Percentiles rank a stretch among this genome's conserved stretches.
These are phyloP conservation scores for Pseudochromis fuscus DNA, from an alignment of 2,797 vertebrate genomes.

Conservation along the genomic window DNA sequence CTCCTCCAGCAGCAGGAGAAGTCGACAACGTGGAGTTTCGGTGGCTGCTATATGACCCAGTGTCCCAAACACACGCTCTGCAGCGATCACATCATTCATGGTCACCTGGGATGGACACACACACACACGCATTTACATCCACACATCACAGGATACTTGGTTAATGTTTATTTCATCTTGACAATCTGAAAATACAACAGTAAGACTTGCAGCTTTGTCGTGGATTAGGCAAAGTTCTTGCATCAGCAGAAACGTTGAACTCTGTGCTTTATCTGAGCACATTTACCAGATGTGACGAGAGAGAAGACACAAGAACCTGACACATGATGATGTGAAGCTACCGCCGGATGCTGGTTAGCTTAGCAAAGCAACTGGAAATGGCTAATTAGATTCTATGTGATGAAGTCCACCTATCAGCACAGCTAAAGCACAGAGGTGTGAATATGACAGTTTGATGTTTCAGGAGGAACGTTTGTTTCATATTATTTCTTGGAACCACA, in stretches of 20 bases:
- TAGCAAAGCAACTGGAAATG: not conserved
- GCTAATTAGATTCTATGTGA: not conserved
- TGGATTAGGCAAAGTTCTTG: not conserved
- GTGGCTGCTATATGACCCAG: slow-evolving; percentile 93
- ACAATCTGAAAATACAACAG: not conserved
- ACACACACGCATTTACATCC: slow-evolving; percentile 24
- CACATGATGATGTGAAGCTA: not conserved
- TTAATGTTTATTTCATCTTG: not conserved
- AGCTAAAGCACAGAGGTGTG: not conserved
- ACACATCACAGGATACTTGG: not conserved
- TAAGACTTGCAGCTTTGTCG: slow-evolving; percentile 4
- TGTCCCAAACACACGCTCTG: slow-evolving; percentile 93
- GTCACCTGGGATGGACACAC: slow-evolving; percentile 86
- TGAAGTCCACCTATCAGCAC: not conserved
- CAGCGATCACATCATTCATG: slow-evolving; percentile 91
- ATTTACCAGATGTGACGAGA: not conserved
- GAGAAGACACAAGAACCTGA: slow-evolving; percentile 4
- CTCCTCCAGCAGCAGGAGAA: slow-evolving; percentile 92
- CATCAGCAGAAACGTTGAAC: not conserved
- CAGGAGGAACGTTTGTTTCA: not conserved
- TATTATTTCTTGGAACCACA: not conserved
- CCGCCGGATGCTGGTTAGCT: not conserved
- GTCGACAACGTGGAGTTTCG: slow-evolving; percentile 90
- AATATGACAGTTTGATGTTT: not conserved
- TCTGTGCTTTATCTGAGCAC: not conserved